Percentiles rank a stretch among this genome's conserved stretches.
These are phyloP conservation scores for Oophaga pumilio DNA, from an alignment of 2,113 vertebrate genomes.

Conservation along the genomic window DNA sequence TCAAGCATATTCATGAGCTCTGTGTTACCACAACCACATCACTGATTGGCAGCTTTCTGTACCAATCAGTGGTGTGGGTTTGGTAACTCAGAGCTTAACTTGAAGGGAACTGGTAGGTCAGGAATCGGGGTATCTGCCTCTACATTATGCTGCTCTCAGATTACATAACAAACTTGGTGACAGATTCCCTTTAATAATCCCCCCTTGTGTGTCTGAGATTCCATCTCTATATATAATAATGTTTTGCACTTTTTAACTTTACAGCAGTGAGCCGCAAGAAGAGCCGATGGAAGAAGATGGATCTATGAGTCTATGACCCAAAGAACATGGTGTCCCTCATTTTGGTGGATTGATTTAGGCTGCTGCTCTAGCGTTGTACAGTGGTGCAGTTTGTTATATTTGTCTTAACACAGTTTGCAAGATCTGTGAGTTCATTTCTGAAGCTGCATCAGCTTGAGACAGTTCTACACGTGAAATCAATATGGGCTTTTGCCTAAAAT, in stretches of 20 bases:
- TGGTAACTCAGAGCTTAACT: no score
- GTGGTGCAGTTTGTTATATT: constrained; percentile 29
- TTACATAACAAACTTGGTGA: no score
- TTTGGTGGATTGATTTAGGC: constrained; percentile 21
- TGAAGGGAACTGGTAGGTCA: no score
- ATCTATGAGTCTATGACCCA: constrained; percentile 67
- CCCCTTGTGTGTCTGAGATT: no score
- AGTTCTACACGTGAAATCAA: background rate
- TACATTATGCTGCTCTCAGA: no score
- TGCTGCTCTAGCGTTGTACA: constrained; percentile 4
- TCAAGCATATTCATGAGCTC: no score
- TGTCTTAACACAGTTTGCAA: constrained; percentile 5
- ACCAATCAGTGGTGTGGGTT: no score
- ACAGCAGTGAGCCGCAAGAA: constrained; percentile 64
- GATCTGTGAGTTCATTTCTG: constrained; percentile 38
- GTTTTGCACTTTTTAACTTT: background rate
- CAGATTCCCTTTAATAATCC: no score
- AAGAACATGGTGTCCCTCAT: background rate
- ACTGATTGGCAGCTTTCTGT: no score
- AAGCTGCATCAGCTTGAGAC: constrained; percentile 19
- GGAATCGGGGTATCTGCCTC: no score
- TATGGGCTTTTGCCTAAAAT: constrained; percentile 27
- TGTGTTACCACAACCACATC: no score
- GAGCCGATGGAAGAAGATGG: constrained; percentile 72
- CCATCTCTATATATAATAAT: background rate